Base-by-base conservation (phyloP, 37 sponge, comb jelly and placozoan genomes). In the Beroe ovata region DNA sequence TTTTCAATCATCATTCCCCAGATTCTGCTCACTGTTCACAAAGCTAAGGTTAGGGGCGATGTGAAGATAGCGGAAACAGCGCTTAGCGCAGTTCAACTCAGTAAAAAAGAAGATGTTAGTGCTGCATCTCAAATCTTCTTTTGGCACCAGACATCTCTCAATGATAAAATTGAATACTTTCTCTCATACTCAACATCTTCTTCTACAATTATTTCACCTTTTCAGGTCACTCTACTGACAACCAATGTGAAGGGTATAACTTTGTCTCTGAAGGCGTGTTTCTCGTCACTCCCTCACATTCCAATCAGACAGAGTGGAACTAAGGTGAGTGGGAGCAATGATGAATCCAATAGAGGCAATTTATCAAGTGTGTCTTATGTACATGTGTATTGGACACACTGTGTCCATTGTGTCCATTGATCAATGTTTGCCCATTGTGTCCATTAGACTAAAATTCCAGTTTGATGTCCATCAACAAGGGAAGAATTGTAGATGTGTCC, bases 261-360 rank as follows among this genome's bases (percentile, higher is more conserved):
- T 47, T 11, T 47, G 54, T 47, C 54, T 16, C 4, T 62, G 22
- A 4, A 16, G 21, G 84, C 84, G 4, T 32, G 54, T 36, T 30
- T 35, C 8, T 38, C 26, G 23, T 30, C 26, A 6, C 84, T 77
- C 1, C 84, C 84, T 25, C 33, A 42, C 84, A 77, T 77, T 54
- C 84, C 84, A 1, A 77, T 77, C 35, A 8, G 84, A 39, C 84
- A 77, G 28, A 77, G 28, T 42, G 54, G n/a, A 1, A 77, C 23
- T 16, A 35, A 77, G 84, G 84, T 66, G 14, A 2, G 69, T 25
- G 6, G n/a, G n/a, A 16, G 28, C 54, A 47, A 11, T 6, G 54
- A 47, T 47, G n/a, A n/a, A n/a, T n/a, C n/a, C n/a, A n/a, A n/a
- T n/a, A n/a, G n/a, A n/a, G n/a, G n/a, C n/a, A n/a, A n/a, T n/a